phyloP scores from a whole-genome alignment of 2,888 invertebrate genomes.

The Caenorhabditis angaria region DNA sequence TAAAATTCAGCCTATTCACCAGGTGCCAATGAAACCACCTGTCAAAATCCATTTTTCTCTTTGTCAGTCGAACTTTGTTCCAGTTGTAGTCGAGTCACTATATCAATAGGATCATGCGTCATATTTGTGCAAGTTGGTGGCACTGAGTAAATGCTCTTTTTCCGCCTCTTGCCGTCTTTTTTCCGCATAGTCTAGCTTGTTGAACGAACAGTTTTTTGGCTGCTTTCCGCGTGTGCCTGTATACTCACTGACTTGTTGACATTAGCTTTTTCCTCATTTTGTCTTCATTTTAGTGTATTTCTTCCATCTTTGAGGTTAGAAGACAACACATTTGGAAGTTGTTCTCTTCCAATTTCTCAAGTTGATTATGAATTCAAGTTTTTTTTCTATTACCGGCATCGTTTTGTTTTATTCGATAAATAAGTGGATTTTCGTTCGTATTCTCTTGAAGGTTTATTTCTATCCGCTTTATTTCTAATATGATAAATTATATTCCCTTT shows the following conservation, averaged over 20 bases:
- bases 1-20: too few relatives aligned
- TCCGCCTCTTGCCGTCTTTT: neutral
- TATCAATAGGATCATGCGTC: neutral
- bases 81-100: neutral
- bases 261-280: neutral
- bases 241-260: neutral
- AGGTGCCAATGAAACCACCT: too few relatives aligned
- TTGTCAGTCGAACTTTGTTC: too few relatives aligned
- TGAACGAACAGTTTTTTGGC: neutral
- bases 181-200: neutral
- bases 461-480: too few relatives aligned
- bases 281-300: neutral
- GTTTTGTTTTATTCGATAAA: neutral
- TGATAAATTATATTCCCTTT: too few relatives aligned
- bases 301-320: conserved; percentile 2
- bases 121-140: conserved; percentile 4
- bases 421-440: neutral
- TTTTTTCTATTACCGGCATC: neutral
- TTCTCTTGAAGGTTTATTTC: neutral
- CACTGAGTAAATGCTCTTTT: neutral
- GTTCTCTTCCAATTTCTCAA: neutral
- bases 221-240: neutral
- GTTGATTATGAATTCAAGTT: neutral
- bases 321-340: neutral
- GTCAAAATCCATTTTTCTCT: too few relatives aligned